phyloP scores from a whole-genome alignment of 1,140 invertebrate genomes.

The Cataglyphis hispanica region DNA sequence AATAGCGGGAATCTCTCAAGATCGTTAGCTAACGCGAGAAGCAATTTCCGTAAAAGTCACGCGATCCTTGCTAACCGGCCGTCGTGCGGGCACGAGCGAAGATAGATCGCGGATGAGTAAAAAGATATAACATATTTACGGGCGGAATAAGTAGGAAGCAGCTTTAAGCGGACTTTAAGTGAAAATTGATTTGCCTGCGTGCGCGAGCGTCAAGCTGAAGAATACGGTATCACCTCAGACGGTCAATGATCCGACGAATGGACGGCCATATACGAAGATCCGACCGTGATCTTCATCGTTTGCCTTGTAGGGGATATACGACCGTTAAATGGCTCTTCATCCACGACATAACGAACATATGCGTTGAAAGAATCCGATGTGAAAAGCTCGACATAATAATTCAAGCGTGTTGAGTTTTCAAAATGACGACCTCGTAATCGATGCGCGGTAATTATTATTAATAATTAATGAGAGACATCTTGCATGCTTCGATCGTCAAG shows the following conservation, averaged over 20 bases:
- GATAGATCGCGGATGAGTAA: background rate
- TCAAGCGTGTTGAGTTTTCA: background rate
- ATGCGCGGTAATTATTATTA: slow-evolving; percentile 7
- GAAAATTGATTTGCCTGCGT: slow-evolving; percentile 79
- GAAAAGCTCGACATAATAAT: background rate
- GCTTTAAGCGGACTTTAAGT: slow-evolving; percentile 59
- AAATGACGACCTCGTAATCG: background rate
- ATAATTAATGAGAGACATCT: slow-evolving; percentile 34
- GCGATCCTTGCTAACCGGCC: slow-evolving; percentile 1
- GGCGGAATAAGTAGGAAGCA: slow-evolving; percentile 9
- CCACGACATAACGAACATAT: slow-evolving; percentile 16
- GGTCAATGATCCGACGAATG: slow-evolving; percentile 79
- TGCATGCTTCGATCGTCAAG: background rate
- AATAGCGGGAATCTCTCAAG: slow-evolving; percentile 34
- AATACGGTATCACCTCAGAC: slow-evolving; percentile 73
- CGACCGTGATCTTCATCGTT: slow-evolving; percentile 72
- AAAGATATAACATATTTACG: background rate
- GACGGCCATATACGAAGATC: slow-evolving; percentile 70
- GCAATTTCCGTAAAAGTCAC: slow-evolving; percentile 55
- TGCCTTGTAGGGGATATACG: slow-evolving; percentile 78
- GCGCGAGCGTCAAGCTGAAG: slow-evolving; percentile 59
- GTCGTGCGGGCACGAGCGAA: slow-evolving; percentile 12
- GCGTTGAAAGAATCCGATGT: slow-evolving; percentile 19
- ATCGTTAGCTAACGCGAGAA: slow-evolving; percentile 27
- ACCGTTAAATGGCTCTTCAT: slow-evolving; percentile 74